Evolutionary conservation across 37 sponge, comb jelly and placozoan species (phyloP).

Genomic region (Theonella swinhoei): DNA sequence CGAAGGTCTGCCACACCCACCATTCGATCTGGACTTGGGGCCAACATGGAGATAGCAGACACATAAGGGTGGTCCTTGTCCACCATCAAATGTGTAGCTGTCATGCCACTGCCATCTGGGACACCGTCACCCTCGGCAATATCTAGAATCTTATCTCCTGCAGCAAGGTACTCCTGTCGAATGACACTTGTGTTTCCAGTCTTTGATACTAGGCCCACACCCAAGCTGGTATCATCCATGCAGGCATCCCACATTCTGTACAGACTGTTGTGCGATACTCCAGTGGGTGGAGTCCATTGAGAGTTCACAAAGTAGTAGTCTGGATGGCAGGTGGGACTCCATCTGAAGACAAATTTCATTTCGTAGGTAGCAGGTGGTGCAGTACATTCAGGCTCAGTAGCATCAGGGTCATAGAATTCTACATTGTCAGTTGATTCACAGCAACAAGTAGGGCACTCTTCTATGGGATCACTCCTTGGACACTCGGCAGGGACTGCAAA

Average conservation of each 20-base stretch:
- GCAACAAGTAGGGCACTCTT: slow-evolving; percentile 18
- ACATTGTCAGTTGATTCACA: slow-evolving; percentile 22
- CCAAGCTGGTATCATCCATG: slow-evolving; percentile 26
- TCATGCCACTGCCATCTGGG: slow-evolving; percentile 26
- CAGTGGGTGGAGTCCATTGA: slow-evolving; percentile 64
- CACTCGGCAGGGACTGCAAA: not conserved
- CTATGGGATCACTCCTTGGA: not conserved
- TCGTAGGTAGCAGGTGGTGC: slow-evolving; percentile 1
- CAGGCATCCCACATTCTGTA: slow-evolving; percentile 56
- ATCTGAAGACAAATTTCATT: slow-evolving; percentile 32
- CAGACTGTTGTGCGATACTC: slow-evolving; percentile 42
- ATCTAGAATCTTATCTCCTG: slow-evolving; percentile 17
- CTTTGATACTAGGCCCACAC: slow-evolving; percentile 42
- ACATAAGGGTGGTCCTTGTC: slow-evolving; percentile 23
- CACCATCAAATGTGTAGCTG: not conserved
- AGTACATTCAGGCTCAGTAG: not conserved
- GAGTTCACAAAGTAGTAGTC: slow-evolving; percentile 18
- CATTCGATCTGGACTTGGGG: slow-evolving; percentile 41
- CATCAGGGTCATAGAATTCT: slow-evolving; percentile 23
- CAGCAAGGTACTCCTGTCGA: slow-evolving; percentile 14
- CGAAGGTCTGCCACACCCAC: slow-evolving; percentile 45
- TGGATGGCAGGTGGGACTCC: slow-evolving; percentile 32
- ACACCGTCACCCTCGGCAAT: not conserved
- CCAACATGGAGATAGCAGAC: slow-evolving; percentile 31
- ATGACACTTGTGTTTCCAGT: slow-evolving; percentile 13